Conservation (phyloP, 2,888 invertebrate species). For the Drosophila colorata region DNA sequence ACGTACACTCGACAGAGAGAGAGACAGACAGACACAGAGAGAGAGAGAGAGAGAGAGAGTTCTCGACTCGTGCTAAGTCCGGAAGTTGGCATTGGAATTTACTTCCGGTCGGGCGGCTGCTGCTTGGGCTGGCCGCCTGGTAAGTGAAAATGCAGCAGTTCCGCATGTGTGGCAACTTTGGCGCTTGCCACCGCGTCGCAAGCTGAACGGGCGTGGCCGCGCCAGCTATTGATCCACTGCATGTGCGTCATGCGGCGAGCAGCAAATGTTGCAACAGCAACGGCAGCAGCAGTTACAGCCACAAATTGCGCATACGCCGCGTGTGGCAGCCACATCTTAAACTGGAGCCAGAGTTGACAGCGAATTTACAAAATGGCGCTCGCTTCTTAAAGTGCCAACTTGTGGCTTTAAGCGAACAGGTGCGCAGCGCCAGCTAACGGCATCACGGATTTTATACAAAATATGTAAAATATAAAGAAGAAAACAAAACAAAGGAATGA, state of each 20-base stretch:
- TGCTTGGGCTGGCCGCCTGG: conserved; percentile 72
- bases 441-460: conserved; percentile 2
- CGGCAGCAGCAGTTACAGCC: not conserved
- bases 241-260: conserved; percentile 64
- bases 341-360: conserved; percentile 38
- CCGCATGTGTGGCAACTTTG: conserved; percentile 75
- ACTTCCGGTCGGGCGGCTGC: conserved; percentile 79
- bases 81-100: conserved; percentile 68
- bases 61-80: conserved; percentile 22
- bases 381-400: conserved; percentile 83
- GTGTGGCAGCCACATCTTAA: conserved; percentile 40
- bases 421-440: conserved; percentile 59
- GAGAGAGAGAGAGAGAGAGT: not conserved
- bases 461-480: conserved; percentile 1
- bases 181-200: conserved; percentile 10
- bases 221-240: conserved; percentile 77
- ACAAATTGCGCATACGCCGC: conserved; percentile 30
- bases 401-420: conserved; percentile 83
- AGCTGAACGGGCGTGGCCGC: conserved; percentile 64
- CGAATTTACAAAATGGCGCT: conserved; percentile 74
- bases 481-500: not conserved
- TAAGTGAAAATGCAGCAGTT: conserved; percentile 82
- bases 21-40: too few relatives aligned
- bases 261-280: conserved; percentile 40
- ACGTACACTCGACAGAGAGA: too few relatives aligned